Evolutionary conservation across 2,113 vertebrate species (phyloP), one percentile per base, ranked within the genome.

Genomic region (Chaenogobius annularis): DNA sequence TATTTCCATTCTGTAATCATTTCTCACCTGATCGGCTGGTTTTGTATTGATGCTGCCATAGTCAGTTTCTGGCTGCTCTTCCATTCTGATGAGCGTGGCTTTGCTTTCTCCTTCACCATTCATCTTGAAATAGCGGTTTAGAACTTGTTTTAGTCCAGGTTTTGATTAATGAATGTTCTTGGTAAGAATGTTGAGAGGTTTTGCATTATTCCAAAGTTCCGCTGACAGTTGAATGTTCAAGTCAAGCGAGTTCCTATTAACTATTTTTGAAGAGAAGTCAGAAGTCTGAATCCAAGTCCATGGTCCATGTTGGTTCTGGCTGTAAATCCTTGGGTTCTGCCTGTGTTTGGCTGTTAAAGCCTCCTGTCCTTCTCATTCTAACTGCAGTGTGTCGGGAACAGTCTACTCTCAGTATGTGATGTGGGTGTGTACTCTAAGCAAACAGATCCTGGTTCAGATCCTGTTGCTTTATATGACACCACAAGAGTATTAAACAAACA

Each of bases 391-490:
- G 35, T 12, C 35, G 1, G 19, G 3, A 10, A 9, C 35, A n/a
- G 61, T 63, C 3, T 12, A 10, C 8, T 11, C 31, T 40, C 7
- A 37, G 58, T 61, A 26, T 61, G 58, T 35, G 35, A 63, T 20
- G 15, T 63, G 61, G 61, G 61, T 1, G 61, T 63, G 61, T n/a
- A 19, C 61, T 8, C 19, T 43, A n/a, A 40, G 61, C 61, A 40
- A 63, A 43, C 61, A 63, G 61, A 63, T 63, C 61, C 61, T 63
- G 61, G 17, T 63, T 6, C 35, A 40, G 35, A 63, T 63, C 61
- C 61, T 63, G 37, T 12, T 12, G 7, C 9, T 26, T 12, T 26
- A 12, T 19, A 43, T 19, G 9, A 15, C 7, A 37, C 7, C 37
- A 12, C n/a, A 19, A 63, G 1, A 17, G 19, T 5, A 22, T 40